phyloP scores from a whole-genome alignment of 2,888 invertebrate species.

The Cylindroiulus punctatus region DNA sequence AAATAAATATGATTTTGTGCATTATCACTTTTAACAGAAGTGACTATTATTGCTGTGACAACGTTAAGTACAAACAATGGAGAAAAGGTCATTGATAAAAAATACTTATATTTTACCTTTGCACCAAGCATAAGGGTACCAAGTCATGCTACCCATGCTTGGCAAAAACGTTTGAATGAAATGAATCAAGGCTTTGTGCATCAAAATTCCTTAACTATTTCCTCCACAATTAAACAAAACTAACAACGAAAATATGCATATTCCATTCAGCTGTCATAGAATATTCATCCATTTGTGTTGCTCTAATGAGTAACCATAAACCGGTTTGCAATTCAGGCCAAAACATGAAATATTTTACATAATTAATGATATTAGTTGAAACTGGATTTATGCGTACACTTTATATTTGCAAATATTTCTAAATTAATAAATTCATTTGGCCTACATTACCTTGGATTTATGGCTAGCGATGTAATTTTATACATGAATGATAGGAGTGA shows the following conservation, averaged over 20 bases:
- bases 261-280: background rate
- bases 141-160: background rate
- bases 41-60: slow-evolving; percentile 40
- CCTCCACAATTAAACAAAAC: too few species aligned
- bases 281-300: background rate
- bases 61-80: background rate
- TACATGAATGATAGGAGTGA: slow-evolving; percentile 36
- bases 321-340: too few species aligned
- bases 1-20: slow-evolving; percentile 45
- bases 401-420: background rate
- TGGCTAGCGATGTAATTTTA: background rate
- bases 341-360: background rate
- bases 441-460: background rate
- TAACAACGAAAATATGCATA: background rate
- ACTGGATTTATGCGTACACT: too few species aligned
- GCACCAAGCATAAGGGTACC: background rate
- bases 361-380: background rate
- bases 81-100: background rate
- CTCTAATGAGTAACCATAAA: too few species aligned
- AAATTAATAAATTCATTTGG: background rate
- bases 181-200: background rate
- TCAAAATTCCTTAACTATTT: too few species aligned
- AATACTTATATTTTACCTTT: background rate
- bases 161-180: background rate
- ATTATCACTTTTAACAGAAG: slow-evolving; percentile 1